Evolutionary conservation across 2,113 vertebrate genomes (phyloP).

Genomic region (Pipra filicauda): DNA sequence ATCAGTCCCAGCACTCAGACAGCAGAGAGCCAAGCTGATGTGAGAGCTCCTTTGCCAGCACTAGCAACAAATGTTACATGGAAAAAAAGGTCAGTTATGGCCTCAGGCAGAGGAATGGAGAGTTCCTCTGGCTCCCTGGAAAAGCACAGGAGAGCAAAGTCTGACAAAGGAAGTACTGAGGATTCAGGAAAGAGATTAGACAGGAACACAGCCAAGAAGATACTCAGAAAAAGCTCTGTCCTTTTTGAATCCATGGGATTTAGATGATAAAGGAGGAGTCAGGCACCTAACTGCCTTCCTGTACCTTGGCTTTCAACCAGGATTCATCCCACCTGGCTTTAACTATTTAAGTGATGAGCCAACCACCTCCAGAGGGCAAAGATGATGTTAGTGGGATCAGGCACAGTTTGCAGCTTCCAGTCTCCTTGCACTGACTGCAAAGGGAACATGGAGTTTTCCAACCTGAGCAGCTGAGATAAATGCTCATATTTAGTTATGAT

Average conservation of each 20-base stretch:
- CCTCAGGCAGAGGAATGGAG: background rate
- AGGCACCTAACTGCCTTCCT: background rate
- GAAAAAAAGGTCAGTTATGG: background rate
- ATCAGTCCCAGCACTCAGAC: background rate
- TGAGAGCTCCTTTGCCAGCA: background rate
- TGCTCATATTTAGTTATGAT: background rate
- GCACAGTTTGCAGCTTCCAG: background rate
- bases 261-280: background rate
- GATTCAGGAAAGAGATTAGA: constrained; percentile 2
- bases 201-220: background rate
- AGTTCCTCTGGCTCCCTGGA: background rate
- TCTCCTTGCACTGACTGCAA: background rate
- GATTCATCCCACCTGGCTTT: background rate
- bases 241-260: background rate
- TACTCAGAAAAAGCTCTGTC: background rate
- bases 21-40: background rate
- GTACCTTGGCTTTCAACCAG: background rate
- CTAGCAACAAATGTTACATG: background rate
- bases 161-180: background rate
- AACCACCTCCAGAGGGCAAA: background rate
- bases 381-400: background rate
- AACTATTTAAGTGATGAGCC: background rate
- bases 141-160: background rate
- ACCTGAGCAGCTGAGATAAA: background rate
- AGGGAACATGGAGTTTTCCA: background rate